phyloP scores from a whole-genome alignment of 2,797 vertebrate species.

The Leucoraja ocellata region DNA sequence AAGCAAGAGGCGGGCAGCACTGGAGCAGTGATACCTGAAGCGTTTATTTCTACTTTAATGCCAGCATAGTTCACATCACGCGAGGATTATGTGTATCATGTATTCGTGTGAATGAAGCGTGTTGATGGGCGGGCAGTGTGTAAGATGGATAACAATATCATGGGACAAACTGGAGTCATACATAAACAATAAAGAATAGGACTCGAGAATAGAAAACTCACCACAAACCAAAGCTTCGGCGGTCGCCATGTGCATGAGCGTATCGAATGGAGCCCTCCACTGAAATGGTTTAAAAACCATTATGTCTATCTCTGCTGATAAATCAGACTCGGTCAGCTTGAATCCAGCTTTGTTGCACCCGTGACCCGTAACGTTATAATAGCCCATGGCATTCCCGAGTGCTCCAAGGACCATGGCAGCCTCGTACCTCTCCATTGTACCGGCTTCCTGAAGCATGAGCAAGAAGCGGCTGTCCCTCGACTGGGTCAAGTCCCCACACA shows the following conservation, averaged over 20 bases:
- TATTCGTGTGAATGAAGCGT: not conserved
- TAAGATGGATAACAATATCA: not conserved
- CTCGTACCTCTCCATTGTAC: slow-evolving; percentile 34
- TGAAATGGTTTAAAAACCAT: not conserved
- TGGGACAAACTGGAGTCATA: too few relatives aligned
- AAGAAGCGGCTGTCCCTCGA: not conserved
- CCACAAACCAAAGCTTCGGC: slow-evolving; percentile 36
- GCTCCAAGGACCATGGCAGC: slow-evolving; percentile 39
- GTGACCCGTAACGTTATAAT: not conserved
- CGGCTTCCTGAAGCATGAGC: not conserved
- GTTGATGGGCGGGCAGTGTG: not conserved
- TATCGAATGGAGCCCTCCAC: slow-evolving; percentile 30
- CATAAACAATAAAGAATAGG: too few relatives aligned
- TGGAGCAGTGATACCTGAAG: not conserved
- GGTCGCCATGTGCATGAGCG: slow-evolving; percentile 40
- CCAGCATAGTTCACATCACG: not conserved
- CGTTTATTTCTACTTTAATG: too few relatives aligned
- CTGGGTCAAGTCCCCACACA: not conserved
- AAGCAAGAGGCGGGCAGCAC: not conserved
- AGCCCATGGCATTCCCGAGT: slow-evolving; percentile 28
- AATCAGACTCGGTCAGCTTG: slow-evolving; percentile 18
- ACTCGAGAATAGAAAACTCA: not conserved
- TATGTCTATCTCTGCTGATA: not conserved
- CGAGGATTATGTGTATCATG: not conserved
- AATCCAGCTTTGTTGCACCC: not conserved